These are phyloP conservation scores for Eleginops maclovinus DNA, from an alignment of 2,113 vertebrate genomes.

Conservation along the genomic window DNA sequence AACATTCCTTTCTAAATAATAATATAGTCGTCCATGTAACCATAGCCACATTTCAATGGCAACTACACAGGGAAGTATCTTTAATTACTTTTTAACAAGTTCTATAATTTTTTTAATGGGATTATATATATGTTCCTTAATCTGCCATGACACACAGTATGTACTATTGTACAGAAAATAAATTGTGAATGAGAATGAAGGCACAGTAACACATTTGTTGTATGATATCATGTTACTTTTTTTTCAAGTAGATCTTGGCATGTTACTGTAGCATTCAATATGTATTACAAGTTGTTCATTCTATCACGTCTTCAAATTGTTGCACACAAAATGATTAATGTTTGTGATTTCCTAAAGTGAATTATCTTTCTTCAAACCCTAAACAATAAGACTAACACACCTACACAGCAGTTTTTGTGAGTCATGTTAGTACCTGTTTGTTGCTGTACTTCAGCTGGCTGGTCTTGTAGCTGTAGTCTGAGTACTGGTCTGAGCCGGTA, in stretches of 20 bases:
- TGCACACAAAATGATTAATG: not conserved
- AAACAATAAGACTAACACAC: constrained; percentile 15
- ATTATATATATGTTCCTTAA: not conserved
- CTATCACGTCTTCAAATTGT: too few relatives aligned
- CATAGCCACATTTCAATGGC: not conserved
- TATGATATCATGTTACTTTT: not conserved
- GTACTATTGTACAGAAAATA: not conserved
- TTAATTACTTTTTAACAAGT: not conserved
- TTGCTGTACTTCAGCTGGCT: constrained; percentile 97
- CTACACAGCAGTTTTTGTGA: constrained; percentile 56
- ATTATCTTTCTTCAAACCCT: not conserved
- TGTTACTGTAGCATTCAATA: not conserved
- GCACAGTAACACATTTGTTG: too few relatives aligned
- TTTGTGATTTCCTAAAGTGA: not conserved
- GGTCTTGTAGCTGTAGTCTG: constrained; percentile 99
- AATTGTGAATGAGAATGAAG: not conserved
- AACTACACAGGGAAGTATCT: not conserved
- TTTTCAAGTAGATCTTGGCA: constrained; percentile 2
- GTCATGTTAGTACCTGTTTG: constrained; percentile 93
- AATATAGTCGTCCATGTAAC: not conserved
- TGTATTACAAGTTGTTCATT: not conserved
- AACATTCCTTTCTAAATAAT: not conserved
- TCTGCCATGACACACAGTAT: constrained; percentile 3
- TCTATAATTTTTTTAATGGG: not conserved
- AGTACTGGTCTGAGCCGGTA: constrained; percentile 98